Conservation (phyloP, 2,113 vertebrate genomes). For the human region GRCh38 chr14:52737001-52737500, state of each 20-base stretch:
- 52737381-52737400: background rate
- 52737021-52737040: background rate
- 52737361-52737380: background rate
- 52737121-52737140: background rate
- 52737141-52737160: background rate
- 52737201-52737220: background rate
- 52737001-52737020: conserved; percentile 23
- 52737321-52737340: background rate
- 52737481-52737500: conserved; percentile 36
- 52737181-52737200: background rate
- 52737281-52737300: conserved; percentile 34
- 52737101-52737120: background rate
- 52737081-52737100: background rate
- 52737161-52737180: background rate
- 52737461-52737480: background rate
- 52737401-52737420: conserved; percentile 7
- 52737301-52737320: background rate
- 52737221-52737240: background rate
- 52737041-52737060: background rate
- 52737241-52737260: background rate
- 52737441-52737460: background rate
- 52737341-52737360: background rate
- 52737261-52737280: background rate
- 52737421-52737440: conserved; percentile 1
- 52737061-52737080: background rate